Evolutionary conservation across 1,140 invertebrate genomes (phyloP), one percentile per base, ranked within the genome.

Genomic region (Periplaneta americana): DNA sequence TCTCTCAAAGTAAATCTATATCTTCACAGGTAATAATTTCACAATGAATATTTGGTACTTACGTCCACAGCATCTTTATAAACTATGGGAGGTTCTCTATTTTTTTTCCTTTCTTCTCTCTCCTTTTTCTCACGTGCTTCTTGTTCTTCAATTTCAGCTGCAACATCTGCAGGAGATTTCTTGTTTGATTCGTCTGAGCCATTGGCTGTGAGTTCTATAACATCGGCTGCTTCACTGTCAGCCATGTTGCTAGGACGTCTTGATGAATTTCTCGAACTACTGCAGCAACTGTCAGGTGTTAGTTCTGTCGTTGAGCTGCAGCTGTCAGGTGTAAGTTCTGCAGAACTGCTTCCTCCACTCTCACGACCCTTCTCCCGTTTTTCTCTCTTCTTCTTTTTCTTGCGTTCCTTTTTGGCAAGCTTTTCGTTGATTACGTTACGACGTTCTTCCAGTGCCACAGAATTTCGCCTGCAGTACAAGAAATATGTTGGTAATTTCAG

Each of bases 51-150:
- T n/a, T 74, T 9, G 36, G 78, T 82, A 89, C 92, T 92, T 89
- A 95, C 93, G 86, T 96, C 92, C 22, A 93, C 84, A 66, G 91
- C 87, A 85, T 95, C 94, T 85, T 92, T 93, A 88, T 94, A 97
- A 57, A 97, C 92, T 85, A 97, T 94, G 4, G 96, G 96, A 32
- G 96, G 96, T 87, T 97, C 95, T 32, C 94, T 89, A 76, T 91
- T 89, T 83, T 92, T 92, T 87, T 94, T 94, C 83, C 92, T 91
- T 86, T 94, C 93, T 84, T 96, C 94, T 81, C 91, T 90, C 82
- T 92, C 91, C 22, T 89, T 88, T 77, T 89, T 89, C 84, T 94
- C 93, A 84, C 94, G 92, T 9, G 91, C 92, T 82, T 95, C 94
- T 57, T 84, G 84, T 48, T 82, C 75, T 82, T 86, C 83, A 83